Percentiles rank a stretch among this genome's conserved stretches.
phyloP scores from a whole-genome alignment of 2,797 vertebrate genomes.

The Crax fasciolata region DNA sequence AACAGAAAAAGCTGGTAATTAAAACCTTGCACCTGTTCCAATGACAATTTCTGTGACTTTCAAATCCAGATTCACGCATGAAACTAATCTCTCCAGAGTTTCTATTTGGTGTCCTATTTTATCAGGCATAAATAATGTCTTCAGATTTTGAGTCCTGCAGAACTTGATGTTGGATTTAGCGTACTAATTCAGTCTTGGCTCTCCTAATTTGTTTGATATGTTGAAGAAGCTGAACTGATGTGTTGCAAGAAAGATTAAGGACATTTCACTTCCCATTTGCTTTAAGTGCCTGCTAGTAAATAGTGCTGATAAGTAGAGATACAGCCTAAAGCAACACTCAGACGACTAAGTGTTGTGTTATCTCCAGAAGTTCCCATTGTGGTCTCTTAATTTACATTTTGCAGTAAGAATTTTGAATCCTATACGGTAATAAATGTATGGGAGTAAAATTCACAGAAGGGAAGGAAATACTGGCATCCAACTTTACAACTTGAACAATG shows the following conservation, averaged over 20 bases:
- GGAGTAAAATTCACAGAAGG: conserved; percentile 40
- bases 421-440: conserved; percentile 11
- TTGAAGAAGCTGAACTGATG: conserved; percentile 27
- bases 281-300: conserved; percentile 26
- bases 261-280: neutral
- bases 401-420: conserved; percentile 13
- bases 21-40: neutral
- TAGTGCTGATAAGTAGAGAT: neutral
- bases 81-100: neutral
- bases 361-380: neutral
- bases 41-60: neutral
- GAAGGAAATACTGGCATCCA: conserved; percentile 29
- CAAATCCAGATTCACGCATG: neutral
- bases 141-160: neutral
- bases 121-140: neutral
- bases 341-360: neutral
- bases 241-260: conserved; percentile 8
- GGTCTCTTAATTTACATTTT: conserved; percentile 66
- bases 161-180: neutral
- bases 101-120: neutral
- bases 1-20: neutral
- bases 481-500: conserved; percentile 16
- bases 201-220: neutral
- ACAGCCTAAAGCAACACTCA: conserved; percentile 15
- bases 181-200: neutral